These are phyloP conservation scores for Carabus problematicus DNA, from an alignment of 2,888 invertebrate genomes.

Conservation along the genomic window DNA sequence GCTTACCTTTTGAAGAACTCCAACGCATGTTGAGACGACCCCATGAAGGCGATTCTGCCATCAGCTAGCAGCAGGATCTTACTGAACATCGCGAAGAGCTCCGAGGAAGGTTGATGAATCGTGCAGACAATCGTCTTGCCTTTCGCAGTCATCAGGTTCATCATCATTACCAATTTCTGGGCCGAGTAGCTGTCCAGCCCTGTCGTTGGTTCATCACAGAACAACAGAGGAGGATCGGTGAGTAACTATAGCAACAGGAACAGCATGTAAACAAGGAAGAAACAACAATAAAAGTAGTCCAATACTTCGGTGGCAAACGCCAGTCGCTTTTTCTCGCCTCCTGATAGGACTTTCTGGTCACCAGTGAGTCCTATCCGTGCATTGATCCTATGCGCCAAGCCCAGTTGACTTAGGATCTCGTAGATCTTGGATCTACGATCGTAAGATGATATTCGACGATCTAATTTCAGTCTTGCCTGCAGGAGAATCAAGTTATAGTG, in stretches of 20 bases:
- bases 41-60: slow-evolving; percentile 86
- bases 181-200: slow-evolving; percentile 93
- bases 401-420: slow-evolving; percentile 74
- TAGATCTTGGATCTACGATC: slow-evolving; percentile 73
- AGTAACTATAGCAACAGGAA: slow-evolving; percentile 67
- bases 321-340: slow-evolving; percentile 91
- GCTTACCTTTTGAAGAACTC: slow-evolving; percentile 74
- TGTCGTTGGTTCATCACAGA: slow-evolving; percentile 96
- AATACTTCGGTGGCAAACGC: slow-evolving; percentile 94
- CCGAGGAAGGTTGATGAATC: slow-evolving; percentile 93
- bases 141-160: slow-evolving; percentile 73
- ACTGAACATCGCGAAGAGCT: slow-evolving; percentile 84
- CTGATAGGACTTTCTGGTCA: slow-evolving; percentile 83
- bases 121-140: slow-evolving; percentile 91
- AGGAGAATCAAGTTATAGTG: slow-evolving; percentile 34
- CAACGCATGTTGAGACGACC: slow-evolving; percentile 70
- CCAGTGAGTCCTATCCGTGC: slow-evolving; percentile 81
- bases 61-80: slow-evolving; percentile 81
- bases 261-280: too few relatives aligned
- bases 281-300: slow-evolving; percentile 13
- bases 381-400: slow-evolving; percentile 72
- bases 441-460: slow-evolving; percentile 67
- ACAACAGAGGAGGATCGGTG: slow-evolving; percentile 89
- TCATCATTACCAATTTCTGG: slow-evolving; percentile 77
- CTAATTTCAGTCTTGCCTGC: slow-evolving; percentile 82